Conservation (phyloP, 2,888 invertebrate species). For the Cephus spinipes region DNA sequence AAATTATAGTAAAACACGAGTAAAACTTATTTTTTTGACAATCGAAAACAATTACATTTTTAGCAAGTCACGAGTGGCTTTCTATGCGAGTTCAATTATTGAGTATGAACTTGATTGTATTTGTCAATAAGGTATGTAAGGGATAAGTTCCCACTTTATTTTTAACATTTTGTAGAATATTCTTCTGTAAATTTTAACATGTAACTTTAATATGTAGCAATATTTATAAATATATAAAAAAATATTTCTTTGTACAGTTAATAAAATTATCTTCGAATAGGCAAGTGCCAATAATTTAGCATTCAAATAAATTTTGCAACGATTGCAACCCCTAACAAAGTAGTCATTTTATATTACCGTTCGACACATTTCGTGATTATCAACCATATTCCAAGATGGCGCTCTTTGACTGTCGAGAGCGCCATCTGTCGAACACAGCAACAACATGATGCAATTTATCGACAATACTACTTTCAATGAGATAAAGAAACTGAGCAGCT, state of each 20-base stretch:
- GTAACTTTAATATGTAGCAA: neutral
- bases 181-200: neutral
- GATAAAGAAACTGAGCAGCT: neutral
- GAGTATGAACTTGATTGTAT: neutral
- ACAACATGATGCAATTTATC: neutral
- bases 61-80: neutral
- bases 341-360: neutral
- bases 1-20: neutral
- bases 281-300: neutral
- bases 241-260: neutral
- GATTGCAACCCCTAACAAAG: neutral
- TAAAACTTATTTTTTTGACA: neutral
- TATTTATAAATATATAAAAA: neutral
- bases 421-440: neutral
- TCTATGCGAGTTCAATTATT: neutral
- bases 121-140: neutral
- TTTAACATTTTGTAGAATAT: neutral
- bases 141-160: neutral
- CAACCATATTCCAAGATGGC: neutral
- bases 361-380: neutral
- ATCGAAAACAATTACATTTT: neutral
- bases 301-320: neutral
- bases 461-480: neutral
- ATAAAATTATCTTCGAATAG: neutral
- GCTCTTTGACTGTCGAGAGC: neutral